A percentile compares a stretch with the other conserved stretches of the same genome.
phyloP scores from a whole-genome alignment of 2,113 vertebrate species.

The Isurus oxyrinchus region DNA sequence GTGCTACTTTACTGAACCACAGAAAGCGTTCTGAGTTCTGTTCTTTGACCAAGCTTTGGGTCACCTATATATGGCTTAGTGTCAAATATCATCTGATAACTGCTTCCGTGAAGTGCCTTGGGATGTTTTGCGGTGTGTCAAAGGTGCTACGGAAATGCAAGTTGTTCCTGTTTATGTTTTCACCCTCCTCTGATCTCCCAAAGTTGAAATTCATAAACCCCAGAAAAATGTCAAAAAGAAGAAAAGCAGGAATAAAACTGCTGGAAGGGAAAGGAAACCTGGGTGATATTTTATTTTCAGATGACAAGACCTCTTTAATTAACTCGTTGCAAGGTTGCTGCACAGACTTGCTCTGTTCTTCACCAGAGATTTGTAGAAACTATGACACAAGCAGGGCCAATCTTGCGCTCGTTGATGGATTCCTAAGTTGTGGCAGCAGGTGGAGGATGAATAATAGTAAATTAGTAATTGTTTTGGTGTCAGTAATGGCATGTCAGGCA shows the following conservation, averaged over 20 bases:
- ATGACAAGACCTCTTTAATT: neutral
- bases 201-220: neutral
- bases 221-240: neutral
- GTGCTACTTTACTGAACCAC: too few species aligned
- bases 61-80: too few species aligned
- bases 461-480: neutral
- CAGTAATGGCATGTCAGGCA: too few species aligned
- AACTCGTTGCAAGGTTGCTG: neutral
- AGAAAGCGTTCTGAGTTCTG: too few species aligned
- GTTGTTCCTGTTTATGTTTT: too few species aligned
- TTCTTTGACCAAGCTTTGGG: too few species aligned
- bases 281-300: neutral
- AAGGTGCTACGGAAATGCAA: too few species aligned
- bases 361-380: neutral
- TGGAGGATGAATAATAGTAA: neutral
- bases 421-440: neutral
- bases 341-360: neutral
- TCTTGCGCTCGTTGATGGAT: neutral
- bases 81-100: too few species aligned
- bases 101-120: too few species aligned
- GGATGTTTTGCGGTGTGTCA: too few species aligned
- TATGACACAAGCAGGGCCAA: neutral
- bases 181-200: neutral
- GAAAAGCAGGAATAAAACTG: neutral
- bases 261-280: neutral